phyloP scores from a whole-genome alignment of 2,888 invertebrate genomes.

The Odontocerum albicorne region DNA sequence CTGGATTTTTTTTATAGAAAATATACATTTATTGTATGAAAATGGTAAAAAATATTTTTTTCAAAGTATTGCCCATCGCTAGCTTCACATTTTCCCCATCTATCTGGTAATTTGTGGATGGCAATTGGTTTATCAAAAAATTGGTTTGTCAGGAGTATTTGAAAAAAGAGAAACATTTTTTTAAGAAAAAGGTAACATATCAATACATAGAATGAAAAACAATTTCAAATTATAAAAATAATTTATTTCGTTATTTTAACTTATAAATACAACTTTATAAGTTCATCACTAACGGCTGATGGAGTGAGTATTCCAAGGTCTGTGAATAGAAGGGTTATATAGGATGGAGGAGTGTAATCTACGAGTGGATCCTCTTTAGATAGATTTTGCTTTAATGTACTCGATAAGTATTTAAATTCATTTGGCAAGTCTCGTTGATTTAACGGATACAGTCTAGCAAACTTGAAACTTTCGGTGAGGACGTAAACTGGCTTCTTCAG shows the following conservation, averaged over 20 bases:
- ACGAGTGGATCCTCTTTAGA: constrained; percentile 81
- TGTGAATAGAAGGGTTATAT: constrained; percentile 90
- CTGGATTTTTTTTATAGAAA: too few relatives aligned
- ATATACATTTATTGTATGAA: too few relatives aligned
- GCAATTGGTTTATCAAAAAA: too few relatives aligned
- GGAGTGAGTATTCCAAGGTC: constrained; percentile 96
- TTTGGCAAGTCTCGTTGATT: constrained; percentile 90
- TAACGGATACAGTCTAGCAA: constrained; percentile 89
- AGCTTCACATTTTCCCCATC: too few relatives aligned
- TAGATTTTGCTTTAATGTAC: constrained; percentile 55
- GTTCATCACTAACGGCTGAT: constrained; percentile 95
- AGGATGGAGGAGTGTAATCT: constrained; percentile 96
- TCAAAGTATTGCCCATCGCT: too few relatives aligned
- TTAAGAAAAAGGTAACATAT: neutral
- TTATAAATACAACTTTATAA: constrained; percentile 94
- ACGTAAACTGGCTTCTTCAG: constrained; percentile 96
- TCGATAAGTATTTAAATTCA: constrained; percentile 72
- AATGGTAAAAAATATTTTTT: too few relatives aligned
- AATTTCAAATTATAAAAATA: constrained; percentile 21
- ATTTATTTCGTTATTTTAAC: constrained; percentile 22
- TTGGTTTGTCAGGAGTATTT: too few relatives aligned
- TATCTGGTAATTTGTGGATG: too few relatives aligned
- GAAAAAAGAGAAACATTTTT: too few relatives aligned
- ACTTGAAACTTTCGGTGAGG: constrained; percentile 96
- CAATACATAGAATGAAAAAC: too few relatives aligned